phyloP scores from a whole-genome alignment of 2,888 invertebrate species.

The Sinodicranocentrus sp. region DNA sequence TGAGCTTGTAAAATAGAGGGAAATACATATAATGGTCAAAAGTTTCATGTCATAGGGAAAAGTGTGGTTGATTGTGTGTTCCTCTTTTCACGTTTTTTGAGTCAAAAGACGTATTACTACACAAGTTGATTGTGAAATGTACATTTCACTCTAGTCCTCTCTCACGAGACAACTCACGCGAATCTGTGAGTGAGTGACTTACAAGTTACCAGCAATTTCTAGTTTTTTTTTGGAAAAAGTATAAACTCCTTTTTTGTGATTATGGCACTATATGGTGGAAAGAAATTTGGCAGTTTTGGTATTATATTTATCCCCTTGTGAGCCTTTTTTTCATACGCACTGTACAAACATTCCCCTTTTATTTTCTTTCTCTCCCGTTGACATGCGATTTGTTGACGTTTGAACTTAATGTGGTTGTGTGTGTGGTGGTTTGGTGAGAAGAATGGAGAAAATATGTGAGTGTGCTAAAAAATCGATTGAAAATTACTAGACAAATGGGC shows the following conservation, averaged over 20 bases:
- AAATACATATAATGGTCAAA: slow-evolving; percentile 23
- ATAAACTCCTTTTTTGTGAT: too few relatives aligned
- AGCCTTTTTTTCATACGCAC: too few relatives aligned
- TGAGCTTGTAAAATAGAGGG: neutral
- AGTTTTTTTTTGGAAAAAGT: neutral
- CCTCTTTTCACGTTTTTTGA: slow-evolving; percentile 9
- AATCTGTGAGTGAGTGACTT: slow-evolving; percentile 7
- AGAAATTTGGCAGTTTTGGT: too few relatives aligned
- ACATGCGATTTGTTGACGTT: slow-evolving; percentile 47
- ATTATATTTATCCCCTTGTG: too few relatives aligned
- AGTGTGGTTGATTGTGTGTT: neutral
- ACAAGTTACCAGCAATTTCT: slow-evolving; percentile 9
- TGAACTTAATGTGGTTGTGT: slow-evolving; percentile 19
- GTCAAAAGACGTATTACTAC: too few relatives aligned
- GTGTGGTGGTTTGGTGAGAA: slow-evolving; percentile 1
- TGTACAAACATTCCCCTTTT: neutral
- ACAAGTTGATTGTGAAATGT: too few relatives aligned
- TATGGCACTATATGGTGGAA: too few relatives aligned
- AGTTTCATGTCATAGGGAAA: neutral
- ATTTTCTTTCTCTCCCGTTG: slow-evolving; percentile 14
- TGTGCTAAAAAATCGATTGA: slow-evolving; percentile 23
- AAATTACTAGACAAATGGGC: slow-evolving; percentile 41
- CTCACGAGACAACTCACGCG: slow-evolving; percentile 28
- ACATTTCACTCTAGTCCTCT: too few relatives aligned
- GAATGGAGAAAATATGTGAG: slow-evolving; percentile 9